A percentile compares a stretch with the other conserved stretches of the same genome.
phyloP scores from a whole-genome alignment of 2,113 vertebrate genomes.

The Eonycteris spelaea region DNA sequence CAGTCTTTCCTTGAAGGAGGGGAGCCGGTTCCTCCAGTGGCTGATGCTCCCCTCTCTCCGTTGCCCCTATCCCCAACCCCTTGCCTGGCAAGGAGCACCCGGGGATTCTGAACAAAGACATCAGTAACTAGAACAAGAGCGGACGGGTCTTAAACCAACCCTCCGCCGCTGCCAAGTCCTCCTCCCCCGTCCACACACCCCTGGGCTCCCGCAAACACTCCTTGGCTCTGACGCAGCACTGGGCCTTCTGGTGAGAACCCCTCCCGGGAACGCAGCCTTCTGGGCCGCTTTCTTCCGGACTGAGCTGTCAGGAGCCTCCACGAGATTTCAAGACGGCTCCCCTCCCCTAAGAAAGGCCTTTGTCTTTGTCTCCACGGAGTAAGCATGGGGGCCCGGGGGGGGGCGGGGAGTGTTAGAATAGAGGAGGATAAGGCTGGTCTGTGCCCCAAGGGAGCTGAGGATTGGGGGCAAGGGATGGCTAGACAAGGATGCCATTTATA shows the following conservation, averaged over 20 bases:
- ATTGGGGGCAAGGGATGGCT: background rate
- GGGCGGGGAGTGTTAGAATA: background rate
- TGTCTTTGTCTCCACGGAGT: slow-evolving; percentile 36
- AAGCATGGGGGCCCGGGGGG: background rate
- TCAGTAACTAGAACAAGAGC: background rate
- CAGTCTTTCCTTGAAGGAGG: background rate
- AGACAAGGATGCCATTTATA: background rate
- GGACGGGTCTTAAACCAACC: background rate
- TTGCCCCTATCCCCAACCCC: background rate
- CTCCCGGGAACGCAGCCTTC: slow-evolving; percentile 53
- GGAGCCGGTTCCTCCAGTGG: background rate
- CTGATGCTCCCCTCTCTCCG: background rate
- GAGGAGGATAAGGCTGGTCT: background rate
- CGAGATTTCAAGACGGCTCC: slow-evolving; percentile 22
- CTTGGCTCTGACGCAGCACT: slow-evolving; percentile 35
- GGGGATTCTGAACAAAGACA: slow-evolving; percentile 63
- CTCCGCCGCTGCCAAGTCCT: slow-evolving; percentile 26
- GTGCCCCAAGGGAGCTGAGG: background rate
- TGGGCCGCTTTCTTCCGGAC: slow-evolving; percentile 43
- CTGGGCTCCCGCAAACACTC: background rate
- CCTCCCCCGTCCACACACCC: background rate
- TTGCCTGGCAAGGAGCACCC: background rate
- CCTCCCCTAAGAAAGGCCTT: slow-evolving; percentile 44
- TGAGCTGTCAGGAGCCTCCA: slow-evolving; percentile 45
- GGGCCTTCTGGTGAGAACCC: slow-evolving; percentile 67